A percentile compares a stretch with the other conserved stretches of the same genome.
These are phyloP conservation scores for Magallana nippona DNA, from an alignment of 2,888 invertebrate species.

Conservation along the genomic window DNA sequence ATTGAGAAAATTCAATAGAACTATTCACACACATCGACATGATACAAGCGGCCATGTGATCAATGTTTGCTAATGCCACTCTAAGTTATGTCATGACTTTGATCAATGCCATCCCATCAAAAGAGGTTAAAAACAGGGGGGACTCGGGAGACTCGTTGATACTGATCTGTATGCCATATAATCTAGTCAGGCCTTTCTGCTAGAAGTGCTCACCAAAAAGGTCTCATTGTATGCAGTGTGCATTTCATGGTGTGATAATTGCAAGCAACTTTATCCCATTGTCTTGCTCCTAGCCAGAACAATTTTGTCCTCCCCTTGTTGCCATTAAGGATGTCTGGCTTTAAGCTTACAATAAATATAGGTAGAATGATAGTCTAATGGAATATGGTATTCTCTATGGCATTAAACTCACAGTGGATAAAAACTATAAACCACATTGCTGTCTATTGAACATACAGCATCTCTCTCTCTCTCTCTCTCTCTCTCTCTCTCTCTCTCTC, in stretches of 20 bases:
- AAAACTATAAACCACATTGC: too few species aligned
- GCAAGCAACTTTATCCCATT: too few species aligned
- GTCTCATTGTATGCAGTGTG: background rate
- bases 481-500: too few species aligned
- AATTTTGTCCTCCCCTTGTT: too few species aligned
- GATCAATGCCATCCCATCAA: background rate
- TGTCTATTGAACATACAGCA: too few species aligned
- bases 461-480: too few species aligned
- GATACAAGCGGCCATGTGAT: slow-evolving; percentile 16
- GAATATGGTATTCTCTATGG: too few species aligned
- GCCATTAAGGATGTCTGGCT: too few species aligned
- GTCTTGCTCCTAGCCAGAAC: too few species aligned
- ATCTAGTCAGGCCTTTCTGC: background rate
- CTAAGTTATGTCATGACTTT: background rate
- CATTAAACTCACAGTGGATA: too few species aligned
- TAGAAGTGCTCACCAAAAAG: background rate
- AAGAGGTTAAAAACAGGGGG: background rate
- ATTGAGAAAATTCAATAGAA: slow-evolving; percentile 25
- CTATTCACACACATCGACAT: slow-evolving; percentile 24
- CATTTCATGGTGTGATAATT: background rate
- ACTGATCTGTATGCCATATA: background rate
- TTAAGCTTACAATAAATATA: too few species aligned
- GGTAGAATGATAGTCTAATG: too few species aligned
- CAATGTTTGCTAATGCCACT: slow-evolving; percentile 11
- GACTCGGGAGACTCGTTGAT: background rate